Base-by-base conservation (phyloP, 2,888 invertebrate genomes). In the Drosophila aldrichi region DNA sequence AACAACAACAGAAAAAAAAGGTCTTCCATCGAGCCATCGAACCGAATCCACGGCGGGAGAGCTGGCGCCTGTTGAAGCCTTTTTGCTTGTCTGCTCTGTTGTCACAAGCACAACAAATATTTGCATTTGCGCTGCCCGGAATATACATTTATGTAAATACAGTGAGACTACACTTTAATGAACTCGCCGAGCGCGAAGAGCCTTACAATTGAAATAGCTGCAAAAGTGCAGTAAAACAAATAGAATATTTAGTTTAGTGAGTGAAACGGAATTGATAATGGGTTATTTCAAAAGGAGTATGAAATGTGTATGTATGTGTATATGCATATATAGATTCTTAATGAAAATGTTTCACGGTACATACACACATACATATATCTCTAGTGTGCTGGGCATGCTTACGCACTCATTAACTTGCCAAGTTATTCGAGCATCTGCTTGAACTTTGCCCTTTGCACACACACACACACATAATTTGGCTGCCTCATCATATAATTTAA, bases 401-500 rank as follows among this genome's bases (percentile, higher is more conserved):
- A 18, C 44, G 63, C 55, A 59, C 49, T 46, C 52, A 73, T 55
- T 66, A 67, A 67, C 40, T 59, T 49, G 59, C 14, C 56, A 36
- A 56, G 43, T 20, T 43, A 36, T 51, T 63, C 16, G 46, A 64
- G 69, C 18, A 60, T 63, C 52, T 49, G 44, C 48, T 25, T 77
- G 66, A 58, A 63, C 55, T 76, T 76, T 40, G 51, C 46, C 32
- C 32, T 16, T 12, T 46, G 52, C 32, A 16, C 8, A 40, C n/a
- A 16, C 9, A 40, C 18, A 51, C 40, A 51, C 20, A 62, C 43
- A 55, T 46, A 43, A 44, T 49, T 68, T 54, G 56, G 41, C 48
- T 54, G 56, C 59, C 60, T 41, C 58, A 25, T 80, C 63, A 70
- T 65, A 61, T 70, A 73, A 85, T 81, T 74, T 74, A 89, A 84